A percentile compares a stretch with the other conserved stretches of the same genome.
phyloP scores from a whole-genome alignment of 2,888 invertebrate genomes.

The Dryobota labecula region DNA sequence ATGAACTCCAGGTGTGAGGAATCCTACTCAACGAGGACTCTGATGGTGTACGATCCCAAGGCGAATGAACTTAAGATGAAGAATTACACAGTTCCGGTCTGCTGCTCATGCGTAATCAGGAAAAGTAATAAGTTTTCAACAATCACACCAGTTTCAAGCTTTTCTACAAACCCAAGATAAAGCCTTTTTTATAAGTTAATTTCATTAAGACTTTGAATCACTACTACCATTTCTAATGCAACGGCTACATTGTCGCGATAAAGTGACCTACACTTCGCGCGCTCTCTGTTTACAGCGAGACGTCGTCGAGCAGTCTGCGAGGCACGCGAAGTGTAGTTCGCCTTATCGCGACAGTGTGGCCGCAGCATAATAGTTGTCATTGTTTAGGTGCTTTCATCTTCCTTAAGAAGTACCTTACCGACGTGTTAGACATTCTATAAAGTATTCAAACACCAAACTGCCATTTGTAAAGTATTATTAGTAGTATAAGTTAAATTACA shows the following conservation, averaged over 20 bases:
- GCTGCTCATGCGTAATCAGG: slow-evolving; percentile 37
- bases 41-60: slow-evolving; percentile 37
- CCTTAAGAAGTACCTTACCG: background rate
- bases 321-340: too few species aligned
- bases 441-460: background rate
- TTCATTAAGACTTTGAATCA: background rate
- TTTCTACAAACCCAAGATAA: background rate
- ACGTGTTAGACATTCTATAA: background rate
- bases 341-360: too few species aligned
- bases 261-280: too few species aligned
- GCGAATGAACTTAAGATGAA: background rate
- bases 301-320: too few species aligned
- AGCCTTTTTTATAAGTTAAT: background rate
- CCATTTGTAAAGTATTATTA: slow-evolving; percentile 12
- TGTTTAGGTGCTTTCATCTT: background rate
- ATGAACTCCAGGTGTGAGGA: slow-evolving; percentile 14
- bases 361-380: background rate
- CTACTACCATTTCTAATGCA: background rate
- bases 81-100: slow-evolving; percentile 29
- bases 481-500: background rate
- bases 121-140: background rate
- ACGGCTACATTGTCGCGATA: too few species aligned
- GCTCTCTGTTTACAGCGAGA: too few species aligned
- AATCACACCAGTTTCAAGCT: too few species aligned
- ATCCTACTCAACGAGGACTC: background rate